Conservation (phyloP, 2,888 invertebrate genomes). For the Panopea generosa region DNA sequence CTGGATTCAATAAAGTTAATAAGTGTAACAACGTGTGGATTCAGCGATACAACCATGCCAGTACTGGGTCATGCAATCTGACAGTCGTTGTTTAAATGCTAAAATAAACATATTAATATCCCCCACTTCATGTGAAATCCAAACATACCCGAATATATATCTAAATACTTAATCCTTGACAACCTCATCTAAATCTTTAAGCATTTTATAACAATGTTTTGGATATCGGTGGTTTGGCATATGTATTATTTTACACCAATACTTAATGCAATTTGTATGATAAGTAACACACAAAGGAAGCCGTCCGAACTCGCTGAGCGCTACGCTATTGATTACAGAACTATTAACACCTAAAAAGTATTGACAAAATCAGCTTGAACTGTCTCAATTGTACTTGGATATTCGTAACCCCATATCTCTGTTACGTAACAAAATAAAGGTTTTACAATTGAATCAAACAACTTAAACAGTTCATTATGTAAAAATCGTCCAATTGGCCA, state of each 20-base stretch:
- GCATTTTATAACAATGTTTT: constrained; percentile 13
- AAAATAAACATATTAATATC: constrained; percentile 11
- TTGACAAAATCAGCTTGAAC: constrained; percentile 3
- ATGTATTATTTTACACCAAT: constrained; percentile 20
- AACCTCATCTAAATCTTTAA: constrained; percentile 9
- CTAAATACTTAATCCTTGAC: constrained; percentile 9
- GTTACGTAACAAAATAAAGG: constrained; percentile 7
- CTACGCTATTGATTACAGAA: constrained; percentile 4
- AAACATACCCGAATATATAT: constrained; percentile 27
- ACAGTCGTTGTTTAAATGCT: constrained; percentile 17
- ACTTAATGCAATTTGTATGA: constrained; percentile 10
- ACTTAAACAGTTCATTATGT: constrained; percentile 4
- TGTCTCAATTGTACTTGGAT: constrained; percentile 7
- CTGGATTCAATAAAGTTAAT: constrained; percentile 3
- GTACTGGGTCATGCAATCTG: constrained; percentile 19
- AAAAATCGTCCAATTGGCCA: not conserved
- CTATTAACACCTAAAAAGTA: constrained; percentile 7
- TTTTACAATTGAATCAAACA: constrained; percentile 12
- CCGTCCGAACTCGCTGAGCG: constrained; percentile 12
- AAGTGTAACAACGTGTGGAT: constrained; percentile 6
- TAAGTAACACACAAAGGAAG: constrained; percentile 12
- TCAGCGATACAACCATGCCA: constrained; percentile 10
- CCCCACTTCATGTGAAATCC: constrained; percentile 20
- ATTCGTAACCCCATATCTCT: constrained; percentile 8
- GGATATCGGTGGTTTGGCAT: constrained; percentile 10